A percentile compares a stretch with the other conserved stretches of the same genome.
Conservation (phyloP, 1,140 invertebrate genomes). For the Diuraphis noxia region DNA sequence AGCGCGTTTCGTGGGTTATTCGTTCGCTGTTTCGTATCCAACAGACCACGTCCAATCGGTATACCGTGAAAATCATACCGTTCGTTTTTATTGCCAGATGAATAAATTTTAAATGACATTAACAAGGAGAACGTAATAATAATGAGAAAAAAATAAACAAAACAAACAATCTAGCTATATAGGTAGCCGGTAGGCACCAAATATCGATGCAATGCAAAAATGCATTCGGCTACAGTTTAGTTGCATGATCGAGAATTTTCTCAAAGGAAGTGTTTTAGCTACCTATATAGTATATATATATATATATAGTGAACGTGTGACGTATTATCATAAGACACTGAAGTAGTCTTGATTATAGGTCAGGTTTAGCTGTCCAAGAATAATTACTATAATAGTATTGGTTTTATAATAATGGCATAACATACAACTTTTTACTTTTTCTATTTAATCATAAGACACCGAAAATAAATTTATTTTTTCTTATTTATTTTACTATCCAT, state of each 20-base stretch:
- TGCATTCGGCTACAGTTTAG: background rate
- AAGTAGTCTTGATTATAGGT: background rate
- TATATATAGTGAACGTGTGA: background rate
- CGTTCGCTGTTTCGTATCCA: background rate
- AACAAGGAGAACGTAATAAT: slow-evolving; percentile 1
- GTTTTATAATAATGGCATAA: slow-evolving; percentile 5
- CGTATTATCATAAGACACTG: background rate
- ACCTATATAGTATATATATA: too few species aligned
- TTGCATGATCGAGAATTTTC: background rate
- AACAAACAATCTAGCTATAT: background rate
- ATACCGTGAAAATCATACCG: slow-evolving; percentile 37
- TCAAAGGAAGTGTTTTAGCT: background rate
- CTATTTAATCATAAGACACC: background rate
- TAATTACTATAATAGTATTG: background rate
- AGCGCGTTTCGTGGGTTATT: background rate
- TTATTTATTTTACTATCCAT: background rate
- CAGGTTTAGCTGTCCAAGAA: background rate
- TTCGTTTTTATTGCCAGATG: background rate
- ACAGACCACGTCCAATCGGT: slow-evolving; percentile 30
- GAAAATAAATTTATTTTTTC: background rate
- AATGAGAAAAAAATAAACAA: background rate
- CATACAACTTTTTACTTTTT: background rate
- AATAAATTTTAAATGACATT: slow-evolving; percentile 8
- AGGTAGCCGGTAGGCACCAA: background rate
- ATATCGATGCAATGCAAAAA: background rate